Evolutionary conservation across 2,888 invertebrate species (phyloP).

Genomic region (Brachycybe producta): DNA sequence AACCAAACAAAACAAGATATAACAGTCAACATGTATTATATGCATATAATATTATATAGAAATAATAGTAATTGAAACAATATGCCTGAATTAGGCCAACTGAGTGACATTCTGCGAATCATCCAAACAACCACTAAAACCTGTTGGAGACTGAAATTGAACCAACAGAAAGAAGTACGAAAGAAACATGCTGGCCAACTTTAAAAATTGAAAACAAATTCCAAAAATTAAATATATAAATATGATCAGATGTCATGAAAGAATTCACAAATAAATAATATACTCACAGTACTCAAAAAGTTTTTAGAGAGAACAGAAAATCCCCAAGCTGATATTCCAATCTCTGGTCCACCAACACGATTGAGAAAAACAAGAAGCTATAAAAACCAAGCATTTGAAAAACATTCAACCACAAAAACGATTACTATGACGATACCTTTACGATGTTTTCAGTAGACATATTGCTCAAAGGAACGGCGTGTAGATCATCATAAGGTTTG

Average conservation of each 20-base stretch:
- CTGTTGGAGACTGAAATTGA: slow-evolving; percentile 8
- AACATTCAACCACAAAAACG: neutral
- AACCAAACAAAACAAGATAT: no score
- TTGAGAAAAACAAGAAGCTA: slow-evolving; percentile 4
- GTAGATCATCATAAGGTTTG: slow-evolving; percentile 3
- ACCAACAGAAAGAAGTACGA: slow-evolving; percentile 10
- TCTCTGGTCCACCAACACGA: slow-evolving; percentile 8
- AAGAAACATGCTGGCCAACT: slow-evolving; percentile 10
- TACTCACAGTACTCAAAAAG: slow-evolving; percentile 11
- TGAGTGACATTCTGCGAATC: no score
- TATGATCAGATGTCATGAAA: neutral
- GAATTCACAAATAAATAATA: no score
- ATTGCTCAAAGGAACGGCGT: slow-evolving; percentile 1
- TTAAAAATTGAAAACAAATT: neutral
- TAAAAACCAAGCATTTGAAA: neutral
- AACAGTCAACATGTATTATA: no score
- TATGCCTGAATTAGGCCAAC: no score
- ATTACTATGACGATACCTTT: neutral
- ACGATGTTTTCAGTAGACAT: slow-evolving; percentile 4
- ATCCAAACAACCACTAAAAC: slow-evolving; percentile 1
- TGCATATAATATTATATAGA: no score
- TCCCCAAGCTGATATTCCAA: slow-evolving; percentile 10
- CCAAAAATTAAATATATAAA: neutral
- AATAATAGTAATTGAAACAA: no score
- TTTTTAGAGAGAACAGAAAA: slow-evolving; percentile 10